Conservation (phyloP, 2,113 vertebrate species). For the Girardinichthys multiradiatus region DNA sequence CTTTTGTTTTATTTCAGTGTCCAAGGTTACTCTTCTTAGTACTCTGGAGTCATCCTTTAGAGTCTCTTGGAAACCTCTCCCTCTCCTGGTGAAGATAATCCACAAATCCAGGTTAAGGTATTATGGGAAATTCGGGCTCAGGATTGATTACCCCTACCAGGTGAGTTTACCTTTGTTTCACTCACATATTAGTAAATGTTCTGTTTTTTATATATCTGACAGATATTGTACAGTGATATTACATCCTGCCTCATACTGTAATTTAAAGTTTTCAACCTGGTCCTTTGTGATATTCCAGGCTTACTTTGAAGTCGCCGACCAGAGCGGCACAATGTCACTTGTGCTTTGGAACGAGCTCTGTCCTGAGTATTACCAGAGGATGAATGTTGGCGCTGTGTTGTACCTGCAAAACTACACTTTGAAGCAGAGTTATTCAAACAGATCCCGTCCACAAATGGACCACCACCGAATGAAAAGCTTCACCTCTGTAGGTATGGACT, state of each 20-base stretch:
- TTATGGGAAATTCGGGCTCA: conserved; percentile 87
- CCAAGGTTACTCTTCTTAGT: conserved; percentile 80
- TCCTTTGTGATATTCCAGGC: conserved; percentile 75
- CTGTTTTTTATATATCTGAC: background rate
- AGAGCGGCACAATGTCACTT: conserved; percentile 88
- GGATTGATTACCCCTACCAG: conserved; percentile 88
- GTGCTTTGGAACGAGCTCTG: conserved; percentile 93
- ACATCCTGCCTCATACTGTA: too few relatives aligned
- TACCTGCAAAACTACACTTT: conserved; percentile 86
- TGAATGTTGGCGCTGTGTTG: conserved; percentile 86
- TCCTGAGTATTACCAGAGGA: conserved; percentile 88
- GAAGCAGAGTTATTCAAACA: conserved; percentile 85
- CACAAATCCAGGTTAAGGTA: conserved; percentile 89
- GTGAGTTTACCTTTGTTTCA: conserved; percentile 67
- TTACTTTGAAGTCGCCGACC: conserved; percentile 93
- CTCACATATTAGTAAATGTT: too few relatives aligned
- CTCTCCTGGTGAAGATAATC: conserved; percentile 89
- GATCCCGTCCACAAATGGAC: conserved; percentile 83
- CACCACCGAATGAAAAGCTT: conserved; percentile 84
- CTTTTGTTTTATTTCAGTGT: conserved; percentile 75
- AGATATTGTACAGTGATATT: background rate
- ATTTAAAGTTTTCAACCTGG: too few relatives aligned
- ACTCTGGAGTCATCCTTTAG: conserved; percentile 82
- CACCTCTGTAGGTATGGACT: conserved; percentile 82
- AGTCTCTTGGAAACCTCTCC: conserved; percentile 69